Evolutionary conservation across 2,888 invertebrate species (phyloP), one percentile per base, ranked within the genome.

Genomic region (Dorcus hopei): DNA sequence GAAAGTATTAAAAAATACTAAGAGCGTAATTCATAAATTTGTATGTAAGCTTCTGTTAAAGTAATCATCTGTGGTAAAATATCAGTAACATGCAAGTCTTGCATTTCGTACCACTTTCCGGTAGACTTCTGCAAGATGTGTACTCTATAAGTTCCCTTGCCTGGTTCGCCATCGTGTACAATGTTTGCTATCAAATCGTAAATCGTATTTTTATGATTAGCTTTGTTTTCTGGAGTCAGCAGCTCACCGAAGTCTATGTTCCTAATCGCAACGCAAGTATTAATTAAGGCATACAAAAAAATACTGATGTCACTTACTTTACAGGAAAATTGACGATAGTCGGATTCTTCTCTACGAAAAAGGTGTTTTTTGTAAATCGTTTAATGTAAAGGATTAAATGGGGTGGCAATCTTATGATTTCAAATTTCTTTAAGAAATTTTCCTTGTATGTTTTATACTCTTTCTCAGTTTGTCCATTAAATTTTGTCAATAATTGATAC

Each of bases 311-410:
- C 45, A 85, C 91, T 87, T 82, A 97, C 95, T 95, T 97, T 61
- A 99, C 95, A 3, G 99, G 99, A 77, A 99, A 99, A 78, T 99
- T 99, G 2, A 99, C 98, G 72, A 99, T 99, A 0, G 99, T 99
- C 1, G 97, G 97, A 82, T 99, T 99, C 80, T 99, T 99, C 78
- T 99, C 99, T 14, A 97, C 86, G 73, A 97, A 99, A 80, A 98
- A 99, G 5, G 96, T 97, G 76, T 99, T 99, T 80, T 97, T 99
- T 1, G 97, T 97, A 77, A 99, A 99, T 63, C 99, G 84, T 80
- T 98, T 97, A 64, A 98, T 95, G 72, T 96, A 97, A 54, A 99
- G 80, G 71, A 99, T 97, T 55, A 98, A 85, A 79, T 94, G 98
- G 1, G 94, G 95, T 5, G 97, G 97, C 62, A 99, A 81, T 69